Base-by-base conservation (phyloP, 2,888 invertebrate genomes). In the Lithodes maja region DNA sequence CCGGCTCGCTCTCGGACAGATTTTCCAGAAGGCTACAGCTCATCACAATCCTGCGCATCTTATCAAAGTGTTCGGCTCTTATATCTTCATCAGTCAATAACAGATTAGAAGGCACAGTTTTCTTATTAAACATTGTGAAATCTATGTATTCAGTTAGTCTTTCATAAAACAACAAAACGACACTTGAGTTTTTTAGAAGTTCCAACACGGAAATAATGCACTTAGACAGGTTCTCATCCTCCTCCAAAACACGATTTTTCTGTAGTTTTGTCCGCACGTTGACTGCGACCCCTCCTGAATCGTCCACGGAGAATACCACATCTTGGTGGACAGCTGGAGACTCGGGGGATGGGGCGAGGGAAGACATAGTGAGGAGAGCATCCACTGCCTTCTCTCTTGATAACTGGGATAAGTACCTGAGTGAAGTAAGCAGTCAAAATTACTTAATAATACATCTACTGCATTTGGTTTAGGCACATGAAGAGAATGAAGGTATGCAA, bases 331-430 rank as follows among this genome's bases (percentile, higher is more conserved):
- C 83, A 3, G 85, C 15, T 1, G 88, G 83, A n/a, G 53, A 68
- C 52, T 52, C 5, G 7, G 80, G 54, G n/a, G 49, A 80, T 50
- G 50, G 52, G 17, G 77, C 69, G 2, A 90, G 75, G 5, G 71
- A 49, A n/a, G 83, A 78, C 53, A 90, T 15, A 33, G 53, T 55
- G 50, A 90, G 54, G 7, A 90, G 82, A 15, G 83, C 82, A 3
- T 78, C 71, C 2, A 90, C 85, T 52, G 52, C 79, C 15, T 85
- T 75, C 17, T 71, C 83, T 61, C 9, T 49, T 50, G 80, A 33
- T 49, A 83, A 78, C 71, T 88, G 86, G 49, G 83, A 75, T 15
- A 90, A 74, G 82, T 85, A 90, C 50, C 87, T 90, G 78, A 49
- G 83, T 83, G 33, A 33, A 33, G 33, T 33, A 33, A 33, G 33